Evolutionary conservation across 2,888 invertebrate species (phyloP).

Genomic region (Troides helena): DNA sequence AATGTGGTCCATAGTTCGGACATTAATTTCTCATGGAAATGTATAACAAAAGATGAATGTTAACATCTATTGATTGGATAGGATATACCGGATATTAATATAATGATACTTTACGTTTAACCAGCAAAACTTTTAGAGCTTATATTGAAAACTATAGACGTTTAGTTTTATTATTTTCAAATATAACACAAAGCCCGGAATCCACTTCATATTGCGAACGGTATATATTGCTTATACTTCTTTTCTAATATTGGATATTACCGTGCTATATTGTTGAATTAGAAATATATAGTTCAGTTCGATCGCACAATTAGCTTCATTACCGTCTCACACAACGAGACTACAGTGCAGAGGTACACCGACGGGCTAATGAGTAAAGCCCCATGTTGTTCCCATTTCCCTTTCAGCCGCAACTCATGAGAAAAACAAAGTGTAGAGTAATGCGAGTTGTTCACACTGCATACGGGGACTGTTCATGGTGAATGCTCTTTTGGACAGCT

Average conservation of each 20-base stretch:
- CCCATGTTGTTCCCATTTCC: constrained; percentile 8
- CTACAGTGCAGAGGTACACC: neutral
- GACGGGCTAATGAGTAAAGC: constrained; percentile 4
- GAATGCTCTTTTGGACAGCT: constrained; percentile 2
- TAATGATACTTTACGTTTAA: too few relatives aligned
- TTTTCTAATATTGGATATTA: neutral
- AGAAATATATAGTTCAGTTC: neutral
- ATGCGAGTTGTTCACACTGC: neutral
- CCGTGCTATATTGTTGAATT: neutral
- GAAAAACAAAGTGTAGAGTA: constrained; percentile 3
- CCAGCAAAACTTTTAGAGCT: too few relatives aligned
- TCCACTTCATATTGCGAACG: too few relatives aligned
- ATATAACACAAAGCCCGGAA: too few relatives aligned
- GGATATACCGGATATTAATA: too few relatives aligned
- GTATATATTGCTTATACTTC: too few relatives aligned
- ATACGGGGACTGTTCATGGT: neutral
- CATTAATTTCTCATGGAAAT: too few relatives aligned
- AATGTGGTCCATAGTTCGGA: too few relatives aligned
- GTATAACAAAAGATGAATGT: too few relatives aligned
- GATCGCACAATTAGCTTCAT: neutral
- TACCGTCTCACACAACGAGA: neutral
- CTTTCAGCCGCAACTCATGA: neutral
- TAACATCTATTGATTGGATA: too few relatives aligned
- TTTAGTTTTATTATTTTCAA: too few relatives aligned
- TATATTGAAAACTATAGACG: too few relatives aligned